A percentile compares a stretch with the other conserved stretches of the same genome.
phyloP scores from a whole-genome alignment of 2,797 vertebrate genomes.

The Pangasius macronema region DNA sequence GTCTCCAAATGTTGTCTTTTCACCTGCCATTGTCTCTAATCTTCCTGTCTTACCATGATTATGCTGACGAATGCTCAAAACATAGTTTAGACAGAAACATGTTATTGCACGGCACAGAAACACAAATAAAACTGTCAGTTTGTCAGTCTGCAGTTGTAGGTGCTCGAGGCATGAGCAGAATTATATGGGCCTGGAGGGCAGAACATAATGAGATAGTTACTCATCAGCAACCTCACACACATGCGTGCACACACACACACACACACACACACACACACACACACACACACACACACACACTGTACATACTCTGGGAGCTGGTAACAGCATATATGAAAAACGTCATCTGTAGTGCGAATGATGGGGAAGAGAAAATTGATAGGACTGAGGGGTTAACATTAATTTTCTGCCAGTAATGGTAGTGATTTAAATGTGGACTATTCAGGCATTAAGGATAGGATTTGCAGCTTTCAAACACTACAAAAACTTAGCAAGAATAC shows the following conservation, averaged over 20 bases:
- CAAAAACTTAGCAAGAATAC: constrained; percentile 39
- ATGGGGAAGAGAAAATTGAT: constrained; percentile 10
- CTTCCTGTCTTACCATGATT: constrained; percentile 23
- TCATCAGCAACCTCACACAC: constrained; percentile 38
- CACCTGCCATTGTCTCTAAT: constrained; percentile 25
- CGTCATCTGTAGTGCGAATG: constrained; percentile 36
- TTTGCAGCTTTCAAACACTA: constrained; percentile 48
- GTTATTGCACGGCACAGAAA: constrained; percentile 37
- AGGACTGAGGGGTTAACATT: constrained; percentile 24
- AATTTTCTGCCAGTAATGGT: constrained; percentile 54
- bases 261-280: not conserved
- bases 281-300: constrained; percentile 20
- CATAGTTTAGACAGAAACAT: constrained; percentile 39
- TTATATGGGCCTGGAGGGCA: constrained; percentile 52
- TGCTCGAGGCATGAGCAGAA: constrained; percentile 52
- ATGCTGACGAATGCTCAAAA: constrained; percentile 28
- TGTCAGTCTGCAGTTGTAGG: constrained; percentile 50
- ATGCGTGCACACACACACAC: not conserved
- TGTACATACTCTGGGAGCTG: constrained; percentile 13
- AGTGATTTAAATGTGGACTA: constrained; percentile 55
- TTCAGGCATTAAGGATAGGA: constrained; percentile 59
- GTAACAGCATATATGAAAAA: constrained; percentile 41
- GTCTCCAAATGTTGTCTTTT: not conserved
- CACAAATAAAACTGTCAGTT: constrained; percentile 52
- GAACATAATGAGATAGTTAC: constrained; percentile 55